Percentiles rank a stretch among this genome's conserved stretches.
Conservation (phyloP, 2,113 vertebrate species). For the Montifringilla adamsi region DNA sequence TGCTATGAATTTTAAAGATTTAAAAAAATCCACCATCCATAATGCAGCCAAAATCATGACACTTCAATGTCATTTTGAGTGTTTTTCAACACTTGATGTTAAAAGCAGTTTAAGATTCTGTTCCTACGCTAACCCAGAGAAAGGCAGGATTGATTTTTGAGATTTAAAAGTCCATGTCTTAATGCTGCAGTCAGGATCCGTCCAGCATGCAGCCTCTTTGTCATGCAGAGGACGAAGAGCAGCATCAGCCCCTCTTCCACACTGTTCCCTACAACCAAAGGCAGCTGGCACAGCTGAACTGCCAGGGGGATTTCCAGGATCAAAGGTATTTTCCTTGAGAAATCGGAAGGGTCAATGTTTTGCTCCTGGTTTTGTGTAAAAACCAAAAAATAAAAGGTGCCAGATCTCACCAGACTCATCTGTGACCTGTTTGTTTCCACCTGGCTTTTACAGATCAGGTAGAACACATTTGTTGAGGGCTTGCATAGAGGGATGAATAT, state of each 20-base stretch:
- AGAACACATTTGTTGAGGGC: background rate
- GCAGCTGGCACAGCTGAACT: background rate
- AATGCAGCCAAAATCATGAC: constrained; percentile 69
- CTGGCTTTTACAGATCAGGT: background rate
- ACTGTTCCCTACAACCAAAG: background rate
- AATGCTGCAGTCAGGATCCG: background rate
- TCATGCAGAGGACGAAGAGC: background rate
- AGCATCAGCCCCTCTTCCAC: background rate
- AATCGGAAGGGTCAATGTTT: background rate
- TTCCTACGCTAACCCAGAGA: constrained; percentile 43
- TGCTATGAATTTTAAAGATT: constrained; percentile 75
- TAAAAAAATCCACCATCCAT: constrained; percentile 11
- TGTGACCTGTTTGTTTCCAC: background rate
- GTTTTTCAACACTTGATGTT: constrained; percentile 59
- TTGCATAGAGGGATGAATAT: background rate
- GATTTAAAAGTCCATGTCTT: background rate
- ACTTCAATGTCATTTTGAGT: constrained; percentile 73
- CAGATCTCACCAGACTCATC: background rate
- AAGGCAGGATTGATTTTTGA: constrained; percentile 28
- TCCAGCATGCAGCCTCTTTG: background rate
- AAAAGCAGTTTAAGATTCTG: constrained; percentile 61
- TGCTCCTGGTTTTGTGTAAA: background rate
- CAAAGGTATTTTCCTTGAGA: background rate
- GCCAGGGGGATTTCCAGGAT: background rate
- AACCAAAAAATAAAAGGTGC: background rate